Evolutionary conservation across 2,797 vertebrate species (phyloP).

Genomic region (Phoebastria nigripes): DNA sequence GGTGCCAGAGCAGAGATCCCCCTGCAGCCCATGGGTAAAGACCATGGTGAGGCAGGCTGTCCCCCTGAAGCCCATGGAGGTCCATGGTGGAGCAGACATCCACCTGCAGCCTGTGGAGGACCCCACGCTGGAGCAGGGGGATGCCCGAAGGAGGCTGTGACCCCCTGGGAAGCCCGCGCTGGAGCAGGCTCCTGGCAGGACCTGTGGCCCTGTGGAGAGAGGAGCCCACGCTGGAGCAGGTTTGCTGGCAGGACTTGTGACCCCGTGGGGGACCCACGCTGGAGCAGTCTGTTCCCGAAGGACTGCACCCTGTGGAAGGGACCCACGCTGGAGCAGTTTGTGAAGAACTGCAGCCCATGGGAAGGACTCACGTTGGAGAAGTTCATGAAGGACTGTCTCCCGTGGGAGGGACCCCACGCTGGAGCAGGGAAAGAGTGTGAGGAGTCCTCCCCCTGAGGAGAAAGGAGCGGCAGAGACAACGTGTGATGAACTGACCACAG

Average conservation of each 20-base stretch:
- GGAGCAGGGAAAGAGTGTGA: not conserved
- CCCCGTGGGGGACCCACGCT: too few relatives aligned
- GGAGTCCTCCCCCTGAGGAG: not conserved
- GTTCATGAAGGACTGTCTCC: not conserved
- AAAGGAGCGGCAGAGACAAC: not conserved
- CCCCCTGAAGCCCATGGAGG: not conserved
- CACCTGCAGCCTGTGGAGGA: not conserved
- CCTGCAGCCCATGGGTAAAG: not conserved
- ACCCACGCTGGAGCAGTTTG: not conserved
- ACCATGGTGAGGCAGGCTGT: not conserved
- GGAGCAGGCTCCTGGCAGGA: not conserved
- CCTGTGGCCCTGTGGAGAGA: not conserved
- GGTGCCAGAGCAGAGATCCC: not conserved
- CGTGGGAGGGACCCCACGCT: accelerated
- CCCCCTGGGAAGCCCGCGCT: accelerated
- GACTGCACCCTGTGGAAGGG: too few relatives aligned
- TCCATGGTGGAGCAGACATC: not conserved
- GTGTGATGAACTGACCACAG: not conserved
- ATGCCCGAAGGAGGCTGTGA: not conserved
- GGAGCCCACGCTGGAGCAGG: too few relatives aligned
- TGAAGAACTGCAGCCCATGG: not conserved
- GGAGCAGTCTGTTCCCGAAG: too few relatives aligned
- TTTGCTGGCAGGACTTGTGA: too few relatives aligned
- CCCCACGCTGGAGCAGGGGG: not conserved
- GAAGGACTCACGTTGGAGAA: not conserved